Conservation (phyloP, 2,113 vertebrate species). For the Camelus bactrianus region DNA sequence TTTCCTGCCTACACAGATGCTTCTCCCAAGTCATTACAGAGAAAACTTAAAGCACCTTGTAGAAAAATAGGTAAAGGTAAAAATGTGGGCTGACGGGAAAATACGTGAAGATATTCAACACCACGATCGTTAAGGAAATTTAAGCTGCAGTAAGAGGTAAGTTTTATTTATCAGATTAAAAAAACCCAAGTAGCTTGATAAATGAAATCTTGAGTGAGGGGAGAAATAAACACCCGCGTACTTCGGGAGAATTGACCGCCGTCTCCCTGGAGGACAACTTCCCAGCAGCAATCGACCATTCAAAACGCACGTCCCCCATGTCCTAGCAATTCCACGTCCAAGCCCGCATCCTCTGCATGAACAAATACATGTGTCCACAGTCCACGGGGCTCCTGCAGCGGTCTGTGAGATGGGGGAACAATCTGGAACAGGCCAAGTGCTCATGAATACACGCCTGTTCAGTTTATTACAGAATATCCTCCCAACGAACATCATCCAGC, state of each 20-base stretch:
- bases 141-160: not conserved
- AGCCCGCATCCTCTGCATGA: not conserved
- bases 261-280: not conserved
- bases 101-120: not conserved
- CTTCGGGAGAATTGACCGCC: not conserved
- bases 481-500: too few relatives aligned
- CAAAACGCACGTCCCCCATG: not conserved
- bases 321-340: not conserved
- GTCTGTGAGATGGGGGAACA: not conserved
- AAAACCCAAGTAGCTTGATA: not conserved
- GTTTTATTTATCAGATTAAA: not conserved
- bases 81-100: not conserved
- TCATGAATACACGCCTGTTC: not conserved
- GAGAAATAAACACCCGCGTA: accelerated
- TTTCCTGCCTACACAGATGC: not conserved
- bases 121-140: not conserved
- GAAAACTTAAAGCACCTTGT: not conserved
- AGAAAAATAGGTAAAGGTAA: not conserved
- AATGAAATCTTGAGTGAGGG: not conserved
- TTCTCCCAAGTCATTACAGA: not conserved
- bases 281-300: not conserved
- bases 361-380: not conserved
- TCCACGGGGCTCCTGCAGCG: not conserved
- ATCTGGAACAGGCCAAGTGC: not conserved
- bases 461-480: not conserved